Base-by-base conservation (phyloP, 2,113 vertebrate genomes). In the Engystomops pustulosus region DNA sequence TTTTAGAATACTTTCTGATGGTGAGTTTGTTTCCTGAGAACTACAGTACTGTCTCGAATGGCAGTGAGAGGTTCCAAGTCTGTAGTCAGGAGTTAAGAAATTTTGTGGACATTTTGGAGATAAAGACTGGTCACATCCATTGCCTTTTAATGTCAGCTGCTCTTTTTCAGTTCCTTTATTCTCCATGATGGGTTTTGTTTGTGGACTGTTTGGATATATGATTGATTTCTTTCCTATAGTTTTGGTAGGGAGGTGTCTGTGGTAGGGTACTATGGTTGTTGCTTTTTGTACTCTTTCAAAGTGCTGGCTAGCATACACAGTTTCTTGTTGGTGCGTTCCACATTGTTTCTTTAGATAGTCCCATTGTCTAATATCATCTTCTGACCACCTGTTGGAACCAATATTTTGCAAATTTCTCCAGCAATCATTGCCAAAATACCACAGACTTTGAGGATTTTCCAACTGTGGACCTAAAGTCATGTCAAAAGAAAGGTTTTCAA, bases 1-100 rank as follows among this genome's bases (percentile, higher is more conserved):
- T 20, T 80, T 81, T 1, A 85, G 90, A 86, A 89, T 84, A 17
- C 86, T 86, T 30, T 51, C 20, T 30, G 30, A n/a, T 11, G 58
- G 45, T 38, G 74, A 34, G 12, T 32, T 51, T 0, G 45, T 58
- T 15, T 70, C 32, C 20, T 38, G 15, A 44, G 32, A 58, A 38
- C 69, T 38, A 78, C 62, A 62, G 11, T 30, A 10, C 3, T 62
- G 38, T 38, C 0, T 34, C 69, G 81, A 62, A 30, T 15, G 18
- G 41, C 30, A 84, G 20, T 0, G 34, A 1, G 32, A 41, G 4
- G 62, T 70, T 41, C 62, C 23, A 20, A n/a, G 38, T 47, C 38
- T 72, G 20, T 3, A n/a, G 9, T 23, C 23, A 44, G 80, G n/a
- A 18, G 34, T 15, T 55, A 72, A 25, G 27, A 11, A 14, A 2